Base-by-base conservation (phyloP, 2,888 invertebrate genomes). In the Apotomis betuletana region DNA sequence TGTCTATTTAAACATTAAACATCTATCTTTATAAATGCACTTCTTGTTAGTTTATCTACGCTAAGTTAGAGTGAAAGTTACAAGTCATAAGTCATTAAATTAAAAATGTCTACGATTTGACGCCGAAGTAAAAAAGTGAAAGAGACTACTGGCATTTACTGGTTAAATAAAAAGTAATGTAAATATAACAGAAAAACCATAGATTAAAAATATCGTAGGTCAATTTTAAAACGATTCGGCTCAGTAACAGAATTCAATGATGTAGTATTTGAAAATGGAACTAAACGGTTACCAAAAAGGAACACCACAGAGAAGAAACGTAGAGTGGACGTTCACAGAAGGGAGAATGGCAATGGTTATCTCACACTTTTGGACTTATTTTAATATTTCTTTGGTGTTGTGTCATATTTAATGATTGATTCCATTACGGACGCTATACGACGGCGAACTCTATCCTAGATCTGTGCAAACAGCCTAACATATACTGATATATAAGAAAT, bases 21-120 rank as follows among this genome's bases (percentile, higher is more conserved):
- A 84, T 87, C 87, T 90, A 90, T 89, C 80, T 87, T 90, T 92
- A 91, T 92, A 92, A 92, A 92, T 92, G 92, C 92, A 92, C 92
- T 92, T 92, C 87, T 89, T 90, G 85, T 89, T 90, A 87, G 83
- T 85, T 87, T 83, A 83, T 81, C 86, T 88, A 89, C 77, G 77
- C 83, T 88, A 87, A 81, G 79, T 80, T 79, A 78, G 80, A 81
- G 81, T 79, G 78, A 73, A 76, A 73, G 77, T 68, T 69, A 69
- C 75, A 59, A 62, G 73, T 52, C 55, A 58, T 74, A 77, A 67
- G 60, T 67, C 54, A 52, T 5, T 6, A 41, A 41, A 41, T 27
- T 27, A 70, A 13, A 54, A 65, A 55, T 49, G 54, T 54, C 27
- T 46, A 67, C 55, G 55, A 58, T 41, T 70, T 57, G 13, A 65